Evolutionary conservation across 2,797 vertebrate species (phyloP).

Genomic region (Ctenopoma multispine): DNA sequence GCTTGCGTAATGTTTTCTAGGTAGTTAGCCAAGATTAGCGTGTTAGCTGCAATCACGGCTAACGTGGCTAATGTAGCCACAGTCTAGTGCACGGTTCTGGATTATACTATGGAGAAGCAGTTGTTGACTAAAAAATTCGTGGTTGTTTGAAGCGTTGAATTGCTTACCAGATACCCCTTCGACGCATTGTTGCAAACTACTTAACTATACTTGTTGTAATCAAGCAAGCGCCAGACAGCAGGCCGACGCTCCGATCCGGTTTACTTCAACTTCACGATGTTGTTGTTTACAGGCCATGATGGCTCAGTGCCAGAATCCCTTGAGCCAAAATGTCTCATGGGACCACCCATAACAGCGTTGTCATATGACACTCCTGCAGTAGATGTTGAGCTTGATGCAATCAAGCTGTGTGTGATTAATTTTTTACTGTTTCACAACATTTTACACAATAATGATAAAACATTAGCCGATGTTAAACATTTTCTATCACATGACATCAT

Average conservation of each 20-base stretch:
- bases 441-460: background rate
- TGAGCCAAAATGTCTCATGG: constrained; percentile 77
- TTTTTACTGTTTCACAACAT: background rate
- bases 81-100: constrained; percentile 45
- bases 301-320: constrained; percentile 73
- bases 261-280: constrained; percentile 78
- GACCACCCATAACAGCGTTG: constrained; percentile 70
- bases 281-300: constrained; percentile 85
- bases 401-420: background rate
- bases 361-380: constrained; percentile 64
- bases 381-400: background rate
- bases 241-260: constrained; percentile 63
- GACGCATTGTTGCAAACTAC: constrained; percentile 71
- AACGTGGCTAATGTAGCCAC: constrained; percentile 57
- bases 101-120: constrained; percentile 23
- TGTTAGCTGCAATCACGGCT: constrained; percentile 55
- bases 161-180: constrained; percentile 75
- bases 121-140: constrained; percentile 43
- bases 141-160: constrained; percentile 36
- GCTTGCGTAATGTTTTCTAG: constrained; percentile 7
- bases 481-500: no score
- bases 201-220: constrained; percentile 5
- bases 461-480: background rate
- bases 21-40: constrained; percentile 47
- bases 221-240: constrained; percentile 32